These are phyloP conservation scores for Gastrophysa polygoni DNA, from an alignment of 2,888 invertebrate species.

Conservation along the genomic window DNA sequence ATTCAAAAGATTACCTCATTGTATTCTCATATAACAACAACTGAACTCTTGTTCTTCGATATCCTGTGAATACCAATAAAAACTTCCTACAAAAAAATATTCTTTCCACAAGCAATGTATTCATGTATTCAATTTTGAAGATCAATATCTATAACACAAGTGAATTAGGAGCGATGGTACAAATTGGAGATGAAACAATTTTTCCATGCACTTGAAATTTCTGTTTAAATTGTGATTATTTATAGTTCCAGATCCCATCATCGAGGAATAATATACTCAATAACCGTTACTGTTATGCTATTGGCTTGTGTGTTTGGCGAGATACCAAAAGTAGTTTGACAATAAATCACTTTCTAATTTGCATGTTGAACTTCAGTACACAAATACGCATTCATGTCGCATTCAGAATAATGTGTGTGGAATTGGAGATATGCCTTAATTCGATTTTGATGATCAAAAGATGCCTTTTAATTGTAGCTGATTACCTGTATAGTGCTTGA, in stretches of 20 bases:
- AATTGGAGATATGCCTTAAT: slow-evolving; percentile 8
- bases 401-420: not conserved
- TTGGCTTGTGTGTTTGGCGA: not conserved
- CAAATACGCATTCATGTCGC: no score
- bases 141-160: no score
- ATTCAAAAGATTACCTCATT: no score
- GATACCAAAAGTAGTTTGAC: not conserved
- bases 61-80: no score
- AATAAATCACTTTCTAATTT: not conserved
- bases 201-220: no score
- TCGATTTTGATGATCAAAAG: slow-evolving; percentile 15
- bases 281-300: not conserved
- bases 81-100: no score
- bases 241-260: not conserved
- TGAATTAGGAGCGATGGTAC: no score
- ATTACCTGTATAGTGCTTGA: not conserved
- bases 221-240: not conserved
- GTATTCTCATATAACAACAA: no score
- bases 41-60: no score
- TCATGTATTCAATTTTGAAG: no score
- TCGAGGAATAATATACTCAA: not conserved
- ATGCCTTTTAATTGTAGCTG: not conserved
- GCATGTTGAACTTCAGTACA: not conserved
- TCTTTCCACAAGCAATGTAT: no score
- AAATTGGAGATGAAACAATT: no score